Conservation (phyloP, 2,113 vertebrate genomes). For the Grallaria varia region DNA sequence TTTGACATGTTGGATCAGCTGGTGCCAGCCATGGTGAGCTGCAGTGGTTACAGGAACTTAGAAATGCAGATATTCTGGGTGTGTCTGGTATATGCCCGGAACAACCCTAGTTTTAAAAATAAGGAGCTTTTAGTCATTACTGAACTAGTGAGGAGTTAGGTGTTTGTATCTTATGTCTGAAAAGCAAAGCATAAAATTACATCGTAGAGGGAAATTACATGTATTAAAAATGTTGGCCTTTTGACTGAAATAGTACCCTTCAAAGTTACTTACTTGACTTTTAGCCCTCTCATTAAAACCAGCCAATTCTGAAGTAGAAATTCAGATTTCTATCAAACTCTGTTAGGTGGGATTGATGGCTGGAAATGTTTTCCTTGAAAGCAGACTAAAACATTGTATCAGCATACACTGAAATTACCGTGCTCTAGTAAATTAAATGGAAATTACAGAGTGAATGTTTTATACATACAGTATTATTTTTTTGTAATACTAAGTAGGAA, state of each 20-base stretch:
- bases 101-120: neutral
- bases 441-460: neutral
- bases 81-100: neutral
- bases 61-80: neutral
- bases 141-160: neutral
- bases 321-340: neutral
- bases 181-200: neutral
- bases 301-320: neutral
- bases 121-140: neutral
- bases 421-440: neutral
- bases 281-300: neutral
- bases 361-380: neutral
- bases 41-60: neutral
- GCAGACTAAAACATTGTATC: neutral
- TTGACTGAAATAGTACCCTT: neutral
- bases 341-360: neutral
- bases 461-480: neutral
- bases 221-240: neutral
- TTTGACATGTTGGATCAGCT: neutral
- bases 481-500: neutral
- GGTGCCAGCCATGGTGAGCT: neutral
- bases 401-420: neutral
- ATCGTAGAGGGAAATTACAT: neutral
- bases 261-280: neutral
- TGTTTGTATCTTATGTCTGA: neutral